phyloP scores from a whole-genome alignment of 2,888 invertebrate genomes.

The Dolichopus griseipennis region DNA sequence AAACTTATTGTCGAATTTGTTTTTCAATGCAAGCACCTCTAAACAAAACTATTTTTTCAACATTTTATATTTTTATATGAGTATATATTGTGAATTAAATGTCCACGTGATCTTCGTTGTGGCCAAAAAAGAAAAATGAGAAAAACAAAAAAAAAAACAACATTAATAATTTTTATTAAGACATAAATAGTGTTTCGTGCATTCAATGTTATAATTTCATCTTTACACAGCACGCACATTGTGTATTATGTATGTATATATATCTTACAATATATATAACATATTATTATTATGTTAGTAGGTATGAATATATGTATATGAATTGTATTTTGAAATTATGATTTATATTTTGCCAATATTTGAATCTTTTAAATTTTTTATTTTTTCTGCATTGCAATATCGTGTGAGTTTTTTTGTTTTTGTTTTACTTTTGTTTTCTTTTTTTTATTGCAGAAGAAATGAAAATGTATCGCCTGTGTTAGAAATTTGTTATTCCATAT shows the following conservation, averaged over 20 bases:
- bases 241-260: conserved; percentile 13
- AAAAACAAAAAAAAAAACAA: conserved; percentile 10
- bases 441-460: too few relatives aligned
- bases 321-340: conserved; percentile 8
- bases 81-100: too few relatives aligned
- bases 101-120: conserved; percentile 11
- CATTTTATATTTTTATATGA: too few relatives aligned
- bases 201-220: conserved; percentile 28
- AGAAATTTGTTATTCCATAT: too few relatives aligned
- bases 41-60: too few relatives aligned
- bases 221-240: conserved; percentile 28
- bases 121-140: conserved; percentile 2
- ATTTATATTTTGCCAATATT: conserved; percentile 20
- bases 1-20: not conserved
- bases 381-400: not conserved
- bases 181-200: conserved; percentile 31
- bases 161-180: conserved; percentile 30
- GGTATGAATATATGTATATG: not conserved
- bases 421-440: too few relatives aligned
- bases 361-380: conserved; percentile 12
- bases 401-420: not conserved
- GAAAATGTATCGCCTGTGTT: too few relatives aligned
- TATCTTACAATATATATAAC: conserved; percentile 17
- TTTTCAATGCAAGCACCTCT: not conserved
- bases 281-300: conserved; percentile 19